Base-by-base conservation (phyloP, 30 jellyfish, hydroid and myxozoan species). In the Pseudorhiza aurosa region DNA sequence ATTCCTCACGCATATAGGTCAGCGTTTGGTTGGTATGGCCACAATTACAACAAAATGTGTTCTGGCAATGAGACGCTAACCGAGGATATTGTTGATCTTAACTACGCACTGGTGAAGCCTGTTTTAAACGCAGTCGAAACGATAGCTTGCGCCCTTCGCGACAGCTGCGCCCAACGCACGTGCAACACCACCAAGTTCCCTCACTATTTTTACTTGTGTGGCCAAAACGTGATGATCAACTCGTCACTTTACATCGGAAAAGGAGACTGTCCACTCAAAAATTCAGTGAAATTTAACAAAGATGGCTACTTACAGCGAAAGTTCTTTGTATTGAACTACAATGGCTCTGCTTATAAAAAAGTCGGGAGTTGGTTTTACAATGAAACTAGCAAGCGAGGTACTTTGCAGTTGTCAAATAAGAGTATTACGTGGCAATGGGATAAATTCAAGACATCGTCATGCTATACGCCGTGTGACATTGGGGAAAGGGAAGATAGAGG, bases 401-500 rank as follows among this genome's bases (percentile, higher is more conserved):
- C 8, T 25, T 35, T 59, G 26, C 24, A 11, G 1, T 3, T 59
- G n/a, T 1, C 4, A 28, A 11, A 1, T 29, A 32, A 72, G 19
- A 63, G 17, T 12, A 63, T 63, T 30, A 26, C 53, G 7, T 63
- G 68, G 62, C 14, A 59, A 8, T 14, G 37, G 40, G 69, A 30
- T 1, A 44, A 25, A 4, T 12, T 21, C 4, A 11, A 65, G 0
- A 40, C 15, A 3, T 72, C 95, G 53, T 1, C 45, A 9, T 87
- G 96, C 78, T 60, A 67, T 30, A 58, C 12, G 3, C 71, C 75
- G 39, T 87, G 96, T 45, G 14, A 40, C 5, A 44, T 72, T 1
- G 93, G 94, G 3, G 73, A 62, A 29, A 50, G 77, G 4, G 19
- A 50, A 15, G 60, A 36, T 9, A 33, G 68, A 0, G 68, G 85